Evolutionary conservation across 2,888 invertebrate species (phyloP).

Genomic region (Rosalia funebris): DNA sequence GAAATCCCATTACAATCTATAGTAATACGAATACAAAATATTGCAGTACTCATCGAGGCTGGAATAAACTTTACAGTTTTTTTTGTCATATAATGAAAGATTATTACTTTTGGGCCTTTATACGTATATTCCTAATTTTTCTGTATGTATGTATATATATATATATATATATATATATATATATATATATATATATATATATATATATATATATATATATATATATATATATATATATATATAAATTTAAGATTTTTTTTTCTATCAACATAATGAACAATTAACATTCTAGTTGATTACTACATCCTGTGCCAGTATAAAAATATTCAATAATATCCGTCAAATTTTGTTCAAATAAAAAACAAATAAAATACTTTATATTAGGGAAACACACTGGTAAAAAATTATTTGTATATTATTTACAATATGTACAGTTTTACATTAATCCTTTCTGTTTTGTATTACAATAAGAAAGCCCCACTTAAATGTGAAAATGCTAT

Average conservation of each 20-base stretch:
- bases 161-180: too few species aligned
- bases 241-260: not conserved
- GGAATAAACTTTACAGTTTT: too few species aligned
- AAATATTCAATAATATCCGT: not conserved
- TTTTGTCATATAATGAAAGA: too few species aligned
- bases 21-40: too few species aligned
- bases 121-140: too few species aligned
- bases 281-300: not conserved
- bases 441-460: slow-evolving; percentile 24
- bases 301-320: slow-evolving; percentile 9
- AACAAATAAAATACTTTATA: slow-evolving; percentile 19
- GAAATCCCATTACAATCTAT: too few species aligned
- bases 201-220: not conserved
- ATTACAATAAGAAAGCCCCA: slow-evolving; percentile 31
- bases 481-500: slow-evolving; percentile 16
- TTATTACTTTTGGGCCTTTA: too few species aligned
- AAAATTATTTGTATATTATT: slow-evolving; percentile 52
- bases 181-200: too few species aligned
- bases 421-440: slow-evolving; percentile 51
- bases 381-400: slow-evolving; percentile 46
- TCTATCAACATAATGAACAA: not conserved
- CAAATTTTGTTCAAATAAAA: not conserved
- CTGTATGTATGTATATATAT: too few species aligned
- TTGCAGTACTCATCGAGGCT: too few species aligned
- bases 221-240: not conserved